Base-by-base conservation (phyloP, 2,113 vertebrate genomes). In the Rhipidura dahli region DNA sequence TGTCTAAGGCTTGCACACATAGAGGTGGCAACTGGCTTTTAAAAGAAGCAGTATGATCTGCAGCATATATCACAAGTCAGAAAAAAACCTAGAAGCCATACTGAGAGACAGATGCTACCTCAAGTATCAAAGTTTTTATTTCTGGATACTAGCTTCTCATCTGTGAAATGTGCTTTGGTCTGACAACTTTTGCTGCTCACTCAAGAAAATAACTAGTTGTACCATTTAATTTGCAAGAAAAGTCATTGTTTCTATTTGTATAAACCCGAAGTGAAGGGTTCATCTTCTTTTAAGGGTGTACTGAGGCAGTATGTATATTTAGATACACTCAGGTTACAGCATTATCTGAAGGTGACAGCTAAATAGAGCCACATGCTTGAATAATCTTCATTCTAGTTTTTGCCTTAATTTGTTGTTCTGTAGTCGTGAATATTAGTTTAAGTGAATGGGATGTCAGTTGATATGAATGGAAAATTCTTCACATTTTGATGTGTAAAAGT, bases 91-190 rank as follows among this genome's bases (percentile, higher is more conserved):
- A 75, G 73, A 93, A 95, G 76, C 51, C 83, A 84, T 92, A 76
- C 68, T 94, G 93, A 94, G 94, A 88, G 72, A 49, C 95, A 95
- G 94, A 93, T 94, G 95, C 89, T 93, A 79, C 87, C 37, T 65
- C 76, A 94, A 47, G 94, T 93, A 90, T 7, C 68, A 68, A 63
- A 81, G 63, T 63, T 88, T 80, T 70, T 92, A 80, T 96, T 94
- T 95, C 90, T 94, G 76, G 87, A 59, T 90, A 28, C 68, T 83
- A 37, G 64, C 64, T 92, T 89, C 66, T 83, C 44, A 28, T 90
- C 83, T 86, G 75, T 69, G 84, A 93, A 88, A 77, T 11, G 7
- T 82, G 75, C 71, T 77, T 93, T 86, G 68, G 35, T 81, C 60
- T 92, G 88, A 88, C 71, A 26, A 17, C 78, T 81, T 87, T 27